Evolutionary conservation across 2,888 invertebrate species (phyloP).

Genomic region (Dioctria rufipes): DNA sequence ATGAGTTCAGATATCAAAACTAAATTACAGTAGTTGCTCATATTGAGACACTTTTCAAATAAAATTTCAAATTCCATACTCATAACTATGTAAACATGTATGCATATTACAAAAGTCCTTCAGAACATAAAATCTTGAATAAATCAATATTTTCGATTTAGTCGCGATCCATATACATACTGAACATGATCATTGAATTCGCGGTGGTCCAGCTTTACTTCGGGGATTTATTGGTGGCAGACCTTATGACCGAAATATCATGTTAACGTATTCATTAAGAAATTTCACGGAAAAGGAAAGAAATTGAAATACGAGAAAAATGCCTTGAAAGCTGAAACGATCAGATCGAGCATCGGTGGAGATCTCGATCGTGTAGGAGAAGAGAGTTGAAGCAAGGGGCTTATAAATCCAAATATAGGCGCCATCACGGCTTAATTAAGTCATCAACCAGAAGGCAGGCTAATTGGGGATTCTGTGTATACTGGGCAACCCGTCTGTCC

Average conservation of each 20-base stretch:
- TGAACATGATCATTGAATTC: constrained; percentile 22
- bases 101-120: background rate
- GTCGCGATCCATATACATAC: background rate
- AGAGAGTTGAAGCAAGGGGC: constrained; percentile 6
- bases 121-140: background rate
- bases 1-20: too few relatives aligned
- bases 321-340: constrained; percentile 30
- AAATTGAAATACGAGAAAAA: constrained; percentile 46
- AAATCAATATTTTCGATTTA: background rate
- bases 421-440: constrained; percentile 72
- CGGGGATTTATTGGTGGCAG: constrained; percentile 53
- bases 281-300: constrained; percentile 50
- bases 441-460: constrained; percentile 72
- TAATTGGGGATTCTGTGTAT: constrained; percentile 71
- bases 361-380: background rate
- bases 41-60: too few relatives aligned
- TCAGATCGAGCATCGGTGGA: constrained; percentile 4
- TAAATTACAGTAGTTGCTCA: too few relatives aligned
- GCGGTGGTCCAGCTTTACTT: constrained; percentile 47
- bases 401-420: constrained; percentile 63
- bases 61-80: too few relatives aligned
- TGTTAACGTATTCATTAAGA: constrained; percentile 52
- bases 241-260: constrained; percentile 54
- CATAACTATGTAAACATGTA: too few relatives aligned
- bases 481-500: constrained; percentile 58